phyloP scores from a whole-genome alignment of 1,140 invertebrate genomes.

The Atta cephalotes region DNA sequence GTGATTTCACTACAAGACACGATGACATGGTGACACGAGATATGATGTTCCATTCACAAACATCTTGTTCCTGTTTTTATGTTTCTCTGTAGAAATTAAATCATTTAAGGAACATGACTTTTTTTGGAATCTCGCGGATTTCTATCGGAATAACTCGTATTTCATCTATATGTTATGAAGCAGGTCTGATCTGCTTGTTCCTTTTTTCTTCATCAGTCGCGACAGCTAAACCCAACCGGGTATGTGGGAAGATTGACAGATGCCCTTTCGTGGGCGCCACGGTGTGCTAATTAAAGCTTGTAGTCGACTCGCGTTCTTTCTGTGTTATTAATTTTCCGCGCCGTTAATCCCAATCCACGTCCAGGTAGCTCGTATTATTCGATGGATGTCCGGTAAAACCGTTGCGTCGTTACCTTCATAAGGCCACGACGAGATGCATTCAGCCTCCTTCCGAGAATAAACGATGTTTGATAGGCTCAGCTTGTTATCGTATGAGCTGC shows the following conservation, averaged over 20 bases:
- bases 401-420: constrained; percentile 15
- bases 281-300: constrained; percentile 47
- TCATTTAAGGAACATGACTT: neutral
- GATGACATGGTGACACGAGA: neutral
- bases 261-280: neutral
- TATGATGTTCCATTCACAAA: constrained; percentile 10
- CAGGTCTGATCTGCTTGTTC: neutral
- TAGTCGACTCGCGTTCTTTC: constrained; percentile 7
- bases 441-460: constrained; percentile 55
- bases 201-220: constrained; percentile 2
- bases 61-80: constrained; percentile 31
- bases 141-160: neutral
- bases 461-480: neutral
- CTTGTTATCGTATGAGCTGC: constrained; percentile 32
- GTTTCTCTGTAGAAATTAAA: neutral
- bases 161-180: neutral
- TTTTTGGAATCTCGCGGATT: neutral
- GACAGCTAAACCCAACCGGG: constrained; percentile 28
- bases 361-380: neutral
- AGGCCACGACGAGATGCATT: constrained; percentile 24
- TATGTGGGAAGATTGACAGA: neutral
- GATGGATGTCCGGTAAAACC: constrained; percentile 15
- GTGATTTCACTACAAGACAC: constrained; percentile 45
- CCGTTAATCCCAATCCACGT: constrained; percentile 18
- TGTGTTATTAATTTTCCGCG: constrained; percentile 61